Percentiles rank a stretch among this genome's conserved stretches.
These are phyloP conservation scores for Coregonus suidteri DNA, from an alignment of 2,797 vertebrate genomes.

Conservation along the genomic window DNA sequence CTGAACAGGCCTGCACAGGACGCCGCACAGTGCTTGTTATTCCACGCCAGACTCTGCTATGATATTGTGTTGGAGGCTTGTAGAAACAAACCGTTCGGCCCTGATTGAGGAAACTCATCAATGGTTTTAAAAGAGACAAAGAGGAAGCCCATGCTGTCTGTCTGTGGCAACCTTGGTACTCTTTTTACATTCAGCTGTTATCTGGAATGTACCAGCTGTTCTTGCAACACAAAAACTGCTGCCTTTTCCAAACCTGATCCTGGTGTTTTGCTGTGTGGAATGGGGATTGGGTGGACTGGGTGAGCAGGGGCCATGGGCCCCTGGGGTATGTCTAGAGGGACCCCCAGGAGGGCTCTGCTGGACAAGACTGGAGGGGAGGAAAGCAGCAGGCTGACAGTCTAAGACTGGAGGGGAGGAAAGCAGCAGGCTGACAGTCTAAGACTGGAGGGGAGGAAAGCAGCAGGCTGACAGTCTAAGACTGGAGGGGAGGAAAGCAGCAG, in stretches of 20 bases:
- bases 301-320: constrained; percentile 56
- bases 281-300: constrained; percentile 31
- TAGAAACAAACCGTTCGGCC: constrained; percentile 67
- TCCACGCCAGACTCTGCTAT: constrained; percentile 58
- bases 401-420: constrained; percentile 62
- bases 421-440: constrained; percentile 68
- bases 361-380: constrained; percentile 60
- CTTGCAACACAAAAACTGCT: constrained; percentile 72
- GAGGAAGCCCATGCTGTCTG: constrained; percentile 53
- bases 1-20: constrained; percentile 57
- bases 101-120: constrained; percentile 71
- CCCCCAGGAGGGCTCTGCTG: constrained; percentile 68
- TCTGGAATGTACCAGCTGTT: constrained; percentile 82
- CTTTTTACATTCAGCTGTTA: constrained; percentile 80
- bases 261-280: constrained; percentile 67
- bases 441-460: constrained; percentile 64
- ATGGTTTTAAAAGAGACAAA: constrained; percentile 64
- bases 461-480: constrained; percentile 68
- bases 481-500: constrained; percentile 69
- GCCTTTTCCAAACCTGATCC: constrained; percentile 77
- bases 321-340: constrained; percentile 54
- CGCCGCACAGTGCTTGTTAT: constrained; percentile 39
- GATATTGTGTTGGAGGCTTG: constrained; percentile 61
- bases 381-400: too few species aligned
- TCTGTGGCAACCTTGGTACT: constrained; percentile 64